A percentile compares a stretch with the other conserved stretches of the same genome.
phyloP scores from a whole-genome alignment of 2,888 invertebrate species.

The Nebria salina region DNA sequence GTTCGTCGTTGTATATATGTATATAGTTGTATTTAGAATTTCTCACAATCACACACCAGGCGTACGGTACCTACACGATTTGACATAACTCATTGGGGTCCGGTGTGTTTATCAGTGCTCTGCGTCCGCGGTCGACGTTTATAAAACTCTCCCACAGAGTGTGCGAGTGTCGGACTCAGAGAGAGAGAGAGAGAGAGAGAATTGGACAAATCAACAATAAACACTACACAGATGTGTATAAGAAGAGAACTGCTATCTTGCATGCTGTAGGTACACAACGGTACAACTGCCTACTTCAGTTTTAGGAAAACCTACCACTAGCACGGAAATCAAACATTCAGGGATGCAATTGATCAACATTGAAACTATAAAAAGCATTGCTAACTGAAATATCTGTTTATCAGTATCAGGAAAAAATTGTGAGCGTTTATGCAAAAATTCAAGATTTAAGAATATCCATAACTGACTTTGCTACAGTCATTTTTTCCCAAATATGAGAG shows the following conservation, averaged over 20 bases:
- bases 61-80: conserved; percentile 20
- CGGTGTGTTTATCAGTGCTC: conserved; percentile 13
- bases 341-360: too few relatives aligned
- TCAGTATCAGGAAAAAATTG: too few relatives aligned
- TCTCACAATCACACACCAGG: conserved; percentile 33
- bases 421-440: too few relatives aligned
- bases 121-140: neutral
- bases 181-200: conserved; percentile 3
- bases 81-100: conserved; percentile 33
- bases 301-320: neutral
- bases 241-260: too few relatives aligned
- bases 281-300: neutral
- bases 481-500: too few relatives aligned
- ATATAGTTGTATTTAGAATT: neutral
- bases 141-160: conserved; percentile 8
- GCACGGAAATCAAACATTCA: too few relatives aligned
- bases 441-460: too few relatives aligned
- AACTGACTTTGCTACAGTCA: too few relatives aligned
- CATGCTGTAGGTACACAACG: neutral
- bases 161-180: neutral
- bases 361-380: too few relatives aligned
- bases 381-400: too few relatives aligned
- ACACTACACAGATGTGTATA: neutral
- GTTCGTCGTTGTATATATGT: neutral
- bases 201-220: neutral